Base-by-base conservation (phyloP, 2,888 invertebrate species). In the Acrobasis repandana region DNA sequence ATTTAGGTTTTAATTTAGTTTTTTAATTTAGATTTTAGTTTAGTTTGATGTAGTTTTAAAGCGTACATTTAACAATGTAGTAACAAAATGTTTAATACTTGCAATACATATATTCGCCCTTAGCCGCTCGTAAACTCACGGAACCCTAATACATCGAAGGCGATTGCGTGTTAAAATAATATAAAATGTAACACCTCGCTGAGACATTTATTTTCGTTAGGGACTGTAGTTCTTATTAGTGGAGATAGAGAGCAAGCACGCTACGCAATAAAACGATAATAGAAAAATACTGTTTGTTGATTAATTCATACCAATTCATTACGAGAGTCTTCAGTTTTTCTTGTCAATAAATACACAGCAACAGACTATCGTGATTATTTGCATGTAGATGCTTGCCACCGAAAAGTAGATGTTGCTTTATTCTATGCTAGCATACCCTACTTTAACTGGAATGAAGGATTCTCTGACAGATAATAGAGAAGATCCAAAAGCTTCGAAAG, bases 141-240 rank as follows among this genome's bases (percentile, higher is more conserved):
- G 61, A 61, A 65, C 69, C 65, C 66, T 69, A 71, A 74, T 70
- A 75, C 74, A 84, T 80, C 70, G 72, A 74, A 71, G 62, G 65
- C 68, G 72, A 65, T 88, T 75, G 88, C 89, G 88, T 89, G 89
- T 74, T 79, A 77, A 74, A 78, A 79, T 82, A 84, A 82, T 85
- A 88, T 88, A 85, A 88, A 89, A 84, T 79, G 75, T 79, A 82
- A 82, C 87, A 87, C 84, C 86, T 81, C 79, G 75, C 74, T 70
- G 69, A 80, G 80, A 81, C 85, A 86, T 89, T 88, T 83, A 80
- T 88, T 85, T 87, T 88, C 82, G 86, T 89, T 88, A 85, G 78
- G 71, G 81, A 79, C 71, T 73, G 73, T 74, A 82, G 75, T 82
- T 83, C 79, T 83, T 83, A 83, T 86, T 82, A 83, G 79, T 67